Base-by-base conservation (phyloP, 2,797 vertebrate genomes). In the Gambelia wislizenii region DNA sequence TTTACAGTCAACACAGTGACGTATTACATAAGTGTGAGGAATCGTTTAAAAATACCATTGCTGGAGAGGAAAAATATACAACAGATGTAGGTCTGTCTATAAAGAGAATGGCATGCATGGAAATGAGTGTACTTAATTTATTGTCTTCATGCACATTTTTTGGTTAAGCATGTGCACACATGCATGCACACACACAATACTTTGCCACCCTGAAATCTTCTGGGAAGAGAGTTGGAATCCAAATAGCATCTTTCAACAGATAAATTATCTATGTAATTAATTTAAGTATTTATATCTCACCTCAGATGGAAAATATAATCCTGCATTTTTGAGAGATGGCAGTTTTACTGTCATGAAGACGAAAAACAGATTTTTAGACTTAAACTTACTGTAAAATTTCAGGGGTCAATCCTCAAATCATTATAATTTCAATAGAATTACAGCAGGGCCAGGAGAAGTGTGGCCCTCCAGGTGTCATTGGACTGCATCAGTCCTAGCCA, bases 341-440 rank as follows among this genome's bases (percentile, higher is more conserved):
- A 93, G 93, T 94, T 92, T 92, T 92, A 83, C 82, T 95, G 75
- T 91, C 95, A 77, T 85, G 94, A 94, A 94, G 90, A 95, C 94
- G 93, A 95, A 93, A 90, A 91, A 91, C 84, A 8, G 1, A 22
- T 52, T 82, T 89, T 30, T 30, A 76, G n/a, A 8, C 3, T 74
- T 72, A 16, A 20, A 12, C 56, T 44, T 77, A 1, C 54, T 83
- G 33, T 1, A 84, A 30, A 13, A 67, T 85, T 0, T 1, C 61
- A 30, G 87, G 3, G 36, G 80, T 3, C 52, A 54, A 14, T 14
- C 52, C 1, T 2, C 89, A 74, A 83, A 87, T 79, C 90, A 89
- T 3, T 25, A 0, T 2, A 14, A 0, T 0, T 87, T 90, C 72
- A 36, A 87, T 36, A 87, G 13, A 76, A 33, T 25, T 22, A 49